A percentile compares a stretch with the other conserved stretches of the same genome.
Conservation (phyloP, 2,797 vertebrate species). For the Trichosurus vulpecula region DNA sequence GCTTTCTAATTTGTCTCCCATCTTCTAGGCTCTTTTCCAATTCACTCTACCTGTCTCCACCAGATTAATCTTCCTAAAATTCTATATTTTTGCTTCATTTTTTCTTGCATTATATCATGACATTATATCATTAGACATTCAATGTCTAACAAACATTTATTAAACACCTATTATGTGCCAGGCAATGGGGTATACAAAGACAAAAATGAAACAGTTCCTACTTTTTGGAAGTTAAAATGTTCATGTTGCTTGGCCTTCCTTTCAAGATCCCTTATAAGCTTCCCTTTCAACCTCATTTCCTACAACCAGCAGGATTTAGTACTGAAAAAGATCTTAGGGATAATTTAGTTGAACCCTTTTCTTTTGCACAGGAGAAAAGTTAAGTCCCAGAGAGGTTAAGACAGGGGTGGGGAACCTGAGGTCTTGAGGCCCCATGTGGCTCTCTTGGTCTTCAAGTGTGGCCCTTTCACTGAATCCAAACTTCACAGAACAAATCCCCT, state of each 20-base stretch:
- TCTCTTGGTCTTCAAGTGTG: no score
- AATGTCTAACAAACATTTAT: neutral
- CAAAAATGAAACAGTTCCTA: neutral
- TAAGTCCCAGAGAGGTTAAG: neutral
- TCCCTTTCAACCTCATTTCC: neutral
- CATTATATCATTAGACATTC: neutral
- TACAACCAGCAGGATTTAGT: neutral
- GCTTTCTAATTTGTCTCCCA: neutral
- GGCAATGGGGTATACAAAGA: neutral
- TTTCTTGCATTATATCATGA: neutral
- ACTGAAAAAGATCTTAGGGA: neutral
- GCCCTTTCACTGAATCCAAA: no score
- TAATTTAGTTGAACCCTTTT: neutral
- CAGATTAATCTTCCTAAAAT: neutral
- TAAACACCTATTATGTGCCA: neutral
- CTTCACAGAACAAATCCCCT: no score
- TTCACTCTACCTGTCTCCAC: neutral
- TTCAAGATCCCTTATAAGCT: neutral
- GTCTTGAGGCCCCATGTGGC: no score
- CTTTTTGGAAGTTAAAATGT: neutral
- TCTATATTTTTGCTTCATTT: neutral
- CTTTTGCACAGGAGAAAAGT: neutral
- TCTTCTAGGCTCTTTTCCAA: neutral
- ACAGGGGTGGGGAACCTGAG: no score
- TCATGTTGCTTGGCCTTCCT: neutral